A percentile compares a stretch with the other conserved stretches of the same genome.
These are phyloP conservation scores for Dasypolia templi DNA, from an alignment of 2,888 invertebrate genomes.

Conservation along the genomic window DNA sequence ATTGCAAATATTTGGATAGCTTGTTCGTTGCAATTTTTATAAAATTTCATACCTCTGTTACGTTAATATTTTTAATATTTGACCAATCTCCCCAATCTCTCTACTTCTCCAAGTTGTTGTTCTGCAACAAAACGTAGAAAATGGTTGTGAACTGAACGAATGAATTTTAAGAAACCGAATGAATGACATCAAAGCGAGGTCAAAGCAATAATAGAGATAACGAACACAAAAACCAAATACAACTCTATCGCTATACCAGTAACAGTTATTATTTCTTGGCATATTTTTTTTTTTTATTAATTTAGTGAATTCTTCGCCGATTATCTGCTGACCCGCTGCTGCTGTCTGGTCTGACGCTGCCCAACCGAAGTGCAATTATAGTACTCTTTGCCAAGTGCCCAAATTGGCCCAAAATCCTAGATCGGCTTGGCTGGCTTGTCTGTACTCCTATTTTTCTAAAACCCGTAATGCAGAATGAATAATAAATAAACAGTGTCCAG, in stretches of 20 bases:
- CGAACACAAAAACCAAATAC: not conserved
- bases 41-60: no score
- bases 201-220: conserved; percentile 31
- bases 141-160: not conserved
- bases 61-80: not conserved
- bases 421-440: no score
- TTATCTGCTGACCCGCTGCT: no score
- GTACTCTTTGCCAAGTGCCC: no score
- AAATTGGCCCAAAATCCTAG: conserved; percentile 27
- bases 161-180: not conserved
- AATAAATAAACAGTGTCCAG: not conserved
- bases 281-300: accelerated
- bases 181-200: conserved; percentile 38
- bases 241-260: accelerated
- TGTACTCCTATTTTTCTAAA: no score
- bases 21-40: no score
- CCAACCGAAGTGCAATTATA: no score
- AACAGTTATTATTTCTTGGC: conserved; percentile 11
- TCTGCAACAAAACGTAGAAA: not conserved
- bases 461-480: conserved; percentile 11
- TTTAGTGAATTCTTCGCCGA: conserved; percentile 22
- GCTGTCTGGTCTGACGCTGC: no score
- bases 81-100: not conserved
- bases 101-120: not conserved
- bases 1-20: no score